A percentile compares a stretch with the other conserved stretches of the same genome.
phyloP scores from a whole-genome alignment of 30 jellyfish, hydroid and myxozoan genomes.

The Mastigias papua region DNA sequence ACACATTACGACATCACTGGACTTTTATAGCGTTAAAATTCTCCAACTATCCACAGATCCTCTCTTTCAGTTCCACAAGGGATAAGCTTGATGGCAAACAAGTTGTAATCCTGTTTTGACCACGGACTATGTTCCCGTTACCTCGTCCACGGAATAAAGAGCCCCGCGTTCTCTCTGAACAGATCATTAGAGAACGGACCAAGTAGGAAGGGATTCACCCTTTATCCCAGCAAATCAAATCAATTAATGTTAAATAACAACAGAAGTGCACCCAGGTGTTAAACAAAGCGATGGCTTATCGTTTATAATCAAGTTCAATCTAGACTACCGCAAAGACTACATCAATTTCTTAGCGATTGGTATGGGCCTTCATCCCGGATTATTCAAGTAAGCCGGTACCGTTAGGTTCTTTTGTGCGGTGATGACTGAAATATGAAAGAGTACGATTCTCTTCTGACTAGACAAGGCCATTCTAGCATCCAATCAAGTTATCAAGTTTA shows the following conservation, averaged over 20 bases:
- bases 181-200: not conserved
- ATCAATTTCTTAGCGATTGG: slow-evolving; percentile 33
- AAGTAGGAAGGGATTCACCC: not conserved
- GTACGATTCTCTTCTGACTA: not conserved
- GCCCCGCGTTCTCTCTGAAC: not conserved
- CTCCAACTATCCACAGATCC: slow-evolving; percentile 7
- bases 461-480: not conserved
- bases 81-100: slow-evolving; percentile 34
- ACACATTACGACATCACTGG: not conserved
- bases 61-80: not conserved
- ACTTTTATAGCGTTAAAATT: slow-evolving; percentile 6
- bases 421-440: not conserved
- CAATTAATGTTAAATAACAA: not conserved
- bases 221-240: not conserved
- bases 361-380: slow-evolving; percentile 8
- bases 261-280: slow-evolving; percentile 9
- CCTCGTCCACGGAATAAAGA: not conserved
- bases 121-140: not conserved
- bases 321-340: slow-evolving; percentile 49
- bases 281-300: not conserved
- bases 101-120: slow-evolving; percentile 8
- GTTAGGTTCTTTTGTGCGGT: slow-evolving; percentile 6
- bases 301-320: not conserved
- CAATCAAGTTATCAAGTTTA: not conserved
- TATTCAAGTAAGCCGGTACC: slow-evolving; percentile 4